Base-by-base conservation (phyloP, 30 jellyfish, hydroid and myxozoan species). In the Turritopsis dohrnii region DNA sequence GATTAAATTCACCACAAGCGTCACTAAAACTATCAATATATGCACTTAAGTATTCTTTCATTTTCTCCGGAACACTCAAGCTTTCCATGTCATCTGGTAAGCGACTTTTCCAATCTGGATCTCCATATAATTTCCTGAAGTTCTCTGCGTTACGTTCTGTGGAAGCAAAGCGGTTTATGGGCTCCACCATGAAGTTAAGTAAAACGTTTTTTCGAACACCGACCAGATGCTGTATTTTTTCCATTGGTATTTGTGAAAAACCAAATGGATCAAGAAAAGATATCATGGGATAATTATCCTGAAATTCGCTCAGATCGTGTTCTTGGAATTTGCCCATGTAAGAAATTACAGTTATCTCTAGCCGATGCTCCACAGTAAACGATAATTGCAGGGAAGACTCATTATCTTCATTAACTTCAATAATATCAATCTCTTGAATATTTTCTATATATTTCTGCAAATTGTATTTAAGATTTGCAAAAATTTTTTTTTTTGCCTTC, bases 181-280 rank as follows among this genome's bases (percentile, higher is more conserved):
- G 7, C 4, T 66, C 17, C 7, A 66, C 76, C 29, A 22, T 25
- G 30, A 66, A 66, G 17, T n/a, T n/a, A 8, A 66, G 17, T 17
- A 66, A 66, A 22, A 66, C 76, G 8, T 66, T 25, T 66, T 17
- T 66, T 66, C 76, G 28, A n/a, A n/a, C 4, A 66, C 76, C 76
- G 8, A 66, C 28, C 28, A n/a, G 30, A 3, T 66, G 29, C 8
- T 3, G 8, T 3, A 66, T 25, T 3, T 66, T 66, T n/a, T 66
- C 76, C 76, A 66, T 66, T 17, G 28, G 76, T n/a, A 17, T 66
- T 8, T 66, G 29, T 66, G 76, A 66, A 17, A n/a, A 66, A 22
- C 76, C 76, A 66, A 66, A 66, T 25, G 76, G 76, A 66, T 66
- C 76, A 22, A 66, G 7, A 66, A 66, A 66, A 17, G 76, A 4